Conservation (phyloP, 2,797 vertebrate genomes). For the Muraenolepis orangiensis region DNA sequence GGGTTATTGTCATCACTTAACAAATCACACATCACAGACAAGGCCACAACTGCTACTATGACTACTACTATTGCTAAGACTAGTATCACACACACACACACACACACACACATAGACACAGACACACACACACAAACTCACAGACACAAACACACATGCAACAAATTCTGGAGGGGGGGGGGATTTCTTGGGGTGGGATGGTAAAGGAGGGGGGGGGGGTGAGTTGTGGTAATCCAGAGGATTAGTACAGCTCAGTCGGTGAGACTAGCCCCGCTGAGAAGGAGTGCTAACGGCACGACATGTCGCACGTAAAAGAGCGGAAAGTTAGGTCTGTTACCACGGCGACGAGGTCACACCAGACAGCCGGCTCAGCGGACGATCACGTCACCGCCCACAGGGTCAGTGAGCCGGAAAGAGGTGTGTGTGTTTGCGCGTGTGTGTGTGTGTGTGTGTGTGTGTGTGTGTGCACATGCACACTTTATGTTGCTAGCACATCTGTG, state of each 20-base stretch:
- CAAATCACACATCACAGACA: no score
- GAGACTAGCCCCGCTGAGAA: conserved; percentile 17
- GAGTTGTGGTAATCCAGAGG: conserved; percentile 14
- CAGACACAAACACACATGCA: conserved; percentile 8
- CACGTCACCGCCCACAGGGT: conserved; percentile 40
- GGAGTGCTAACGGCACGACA: conserved; percentile 16
- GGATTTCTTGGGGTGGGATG: background rate
- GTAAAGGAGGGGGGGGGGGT: background rate
- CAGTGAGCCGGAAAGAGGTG: conserved; percentile 41
- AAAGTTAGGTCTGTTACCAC: conserved; percentile 29
- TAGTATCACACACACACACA: background rate
- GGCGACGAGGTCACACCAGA: conserved; percentile 22
- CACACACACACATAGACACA: background rate
- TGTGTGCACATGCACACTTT: background rate
- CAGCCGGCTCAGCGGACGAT: conserved; percentile 35
- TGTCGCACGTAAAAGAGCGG: background rate
- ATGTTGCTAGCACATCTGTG: background rate
- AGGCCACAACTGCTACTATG: background rate
- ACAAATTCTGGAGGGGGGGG: background rate
- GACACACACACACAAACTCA: background rate
- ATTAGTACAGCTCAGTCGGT: conserved; percentile 17
- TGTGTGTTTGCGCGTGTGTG: conserved; percentile 6
- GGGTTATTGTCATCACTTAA: background rate
- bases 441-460: conserved; percentile 5
- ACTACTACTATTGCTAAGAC: background rate